Evolutionary conservation across 2,888 invertebrate genomes (phyloP).

Genomic region (Odontocerum albicorne): DNA sequence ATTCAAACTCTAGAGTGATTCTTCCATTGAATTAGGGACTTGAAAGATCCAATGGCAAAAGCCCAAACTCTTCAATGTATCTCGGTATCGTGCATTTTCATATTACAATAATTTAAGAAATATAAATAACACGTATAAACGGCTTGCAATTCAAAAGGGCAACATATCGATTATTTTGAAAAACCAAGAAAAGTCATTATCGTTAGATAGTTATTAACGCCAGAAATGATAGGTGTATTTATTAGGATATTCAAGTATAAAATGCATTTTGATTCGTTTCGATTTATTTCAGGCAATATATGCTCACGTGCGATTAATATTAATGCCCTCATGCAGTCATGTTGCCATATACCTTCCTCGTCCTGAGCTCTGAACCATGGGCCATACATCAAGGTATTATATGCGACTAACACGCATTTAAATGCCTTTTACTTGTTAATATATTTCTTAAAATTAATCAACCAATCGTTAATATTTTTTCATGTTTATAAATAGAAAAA

Average conservation of each 20-base stretch:
- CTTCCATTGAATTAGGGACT: no score
- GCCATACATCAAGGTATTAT: slow-evolving; percentile 29
- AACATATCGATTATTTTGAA: no score
- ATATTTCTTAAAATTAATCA: no score
- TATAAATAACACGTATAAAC: neutral
- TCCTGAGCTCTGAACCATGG: slow-evolving; percentile 19
- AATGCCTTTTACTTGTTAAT: no score
- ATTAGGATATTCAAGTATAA: neutral
- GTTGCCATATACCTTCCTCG: slow-evolving; percentile 16
- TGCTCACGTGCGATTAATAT: slow-evolving; percentile 21
- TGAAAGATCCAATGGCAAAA: no score
- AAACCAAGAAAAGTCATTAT: slow-evolving; percentile 11
- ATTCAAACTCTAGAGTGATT: no score
- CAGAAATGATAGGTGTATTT: slow-evolving; percentile 6
- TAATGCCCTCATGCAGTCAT: slow-evolving; percentile 15
- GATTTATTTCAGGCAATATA: slow-evolving; percentile 21
- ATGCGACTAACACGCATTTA: slow-evolving; percentile 21
- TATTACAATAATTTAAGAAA: no score
- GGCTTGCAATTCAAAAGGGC: neutral
- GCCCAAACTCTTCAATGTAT: no score
- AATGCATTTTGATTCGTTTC: slow-evolving; percentile 14
- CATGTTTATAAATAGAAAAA: no score
- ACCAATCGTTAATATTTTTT: no score
- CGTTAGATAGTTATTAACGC: neutral
- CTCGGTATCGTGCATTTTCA: no score